Percentiles rank a stretch among this genome's conserved stretches.
These are phyloP conservation scores for Diarsia dahlii DNA, from an alignment of 2,888 invertebrate species.

Conservation along the genomic window DNA sequence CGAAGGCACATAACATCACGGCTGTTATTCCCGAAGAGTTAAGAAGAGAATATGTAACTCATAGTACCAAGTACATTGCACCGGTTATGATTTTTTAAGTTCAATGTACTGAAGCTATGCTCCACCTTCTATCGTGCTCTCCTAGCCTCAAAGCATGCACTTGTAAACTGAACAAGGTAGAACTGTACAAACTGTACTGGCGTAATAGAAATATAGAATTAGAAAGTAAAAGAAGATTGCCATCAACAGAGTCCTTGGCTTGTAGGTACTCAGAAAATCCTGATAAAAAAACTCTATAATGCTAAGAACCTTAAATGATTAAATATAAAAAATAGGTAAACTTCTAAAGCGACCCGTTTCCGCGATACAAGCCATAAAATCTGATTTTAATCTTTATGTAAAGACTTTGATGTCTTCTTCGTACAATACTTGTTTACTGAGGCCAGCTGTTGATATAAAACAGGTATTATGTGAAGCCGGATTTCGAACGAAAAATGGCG, in stretches of 20 bases:
- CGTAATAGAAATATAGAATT: no score
- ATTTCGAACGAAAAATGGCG: not conserved
- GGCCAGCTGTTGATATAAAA: not conserved
- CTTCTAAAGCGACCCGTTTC: not conserved
- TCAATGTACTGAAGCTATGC: not conserved
- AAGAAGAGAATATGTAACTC: not conserved
- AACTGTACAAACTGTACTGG: no score
- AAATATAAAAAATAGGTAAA: not conserved
- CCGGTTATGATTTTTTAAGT: not conserved
- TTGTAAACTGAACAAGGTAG: no score
- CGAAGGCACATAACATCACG: not conserved
- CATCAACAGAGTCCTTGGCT: not conserved
- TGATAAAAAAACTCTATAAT: not conserved
- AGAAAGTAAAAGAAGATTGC: not conserved
- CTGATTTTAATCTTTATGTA: not conserved
- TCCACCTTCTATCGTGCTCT: not conserved
- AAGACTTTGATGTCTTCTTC: not conserved
- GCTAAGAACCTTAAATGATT: not conserved
- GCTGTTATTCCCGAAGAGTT: not conserved
- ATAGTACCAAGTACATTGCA: not conserved
- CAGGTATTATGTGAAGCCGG: not conserved
- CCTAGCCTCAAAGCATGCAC: not conserved
- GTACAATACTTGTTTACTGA: not conserved
- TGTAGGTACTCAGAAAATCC: not conserved
- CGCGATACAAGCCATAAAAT: not conserved